phyloP scores from a whole-genome alignment of 2,797 vertebrate species.

The Phoeniculus purpureus region DNA sequence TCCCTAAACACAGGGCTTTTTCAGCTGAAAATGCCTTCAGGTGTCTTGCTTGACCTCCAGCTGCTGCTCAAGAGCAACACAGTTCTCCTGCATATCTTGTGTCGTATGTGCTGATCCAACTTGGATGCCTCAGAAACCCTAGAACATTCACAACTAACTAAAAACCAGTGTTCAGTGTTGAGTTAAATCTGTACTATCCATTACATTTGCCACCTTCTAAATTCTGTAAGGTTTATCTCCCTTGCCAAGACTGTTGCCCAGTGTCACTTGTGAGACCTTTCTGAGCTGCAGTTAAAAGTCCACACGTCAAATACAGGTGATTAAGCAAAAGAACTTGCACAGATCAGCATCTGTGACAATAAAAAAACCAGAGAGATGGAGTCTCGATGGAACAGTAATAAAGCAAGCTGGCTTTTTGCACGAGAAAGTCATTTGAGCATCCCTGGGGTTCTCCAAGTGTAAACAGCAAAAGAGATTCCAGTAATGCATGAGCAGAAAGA shows the following conservation, averaged over 20 bases:
- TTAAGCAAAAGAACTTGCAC: not conserved
- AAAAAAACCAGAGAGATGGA: not conserved
- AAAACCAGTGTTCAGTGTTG: not conserved
- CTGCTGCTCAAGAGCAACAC: not conserved
- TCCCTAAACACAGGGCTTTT: not conserved
- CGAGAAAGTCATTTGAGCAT: not conserved
- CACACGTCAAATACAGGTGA: not conserved
- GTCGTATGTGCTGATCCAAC: no score
- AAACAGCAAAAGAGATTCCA: not conserved
- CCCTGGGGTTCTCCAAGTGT: not conserved
- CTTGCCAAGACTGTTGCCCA: not conserved
- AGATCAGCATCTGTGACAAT: not conserved
- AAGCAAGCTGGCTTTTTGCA: not conserved
- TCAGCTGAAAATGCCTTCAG: not conserved
- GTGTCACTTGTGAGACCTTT: rapidly evolving
- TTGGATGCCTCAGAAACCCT: not conserved
- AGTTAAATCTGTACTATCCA: not conserved
- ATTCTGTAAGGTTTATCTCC: not conserved
- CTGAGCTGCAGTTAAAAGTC: not conserved
- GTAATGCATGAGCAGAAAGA: not conserved
- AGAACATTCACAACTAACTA: not conserved
- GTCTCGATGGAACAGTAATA: not conserved
- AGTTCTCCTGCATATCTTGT: not conserved
- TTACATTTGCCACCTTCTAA: not conserved
- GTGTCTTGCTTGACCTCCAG: not conserved